Evolutionary conservation across 2,888 invertebrate species (phyloP).

Genomic region (Hemistola chrysoprasaria): DNA sequence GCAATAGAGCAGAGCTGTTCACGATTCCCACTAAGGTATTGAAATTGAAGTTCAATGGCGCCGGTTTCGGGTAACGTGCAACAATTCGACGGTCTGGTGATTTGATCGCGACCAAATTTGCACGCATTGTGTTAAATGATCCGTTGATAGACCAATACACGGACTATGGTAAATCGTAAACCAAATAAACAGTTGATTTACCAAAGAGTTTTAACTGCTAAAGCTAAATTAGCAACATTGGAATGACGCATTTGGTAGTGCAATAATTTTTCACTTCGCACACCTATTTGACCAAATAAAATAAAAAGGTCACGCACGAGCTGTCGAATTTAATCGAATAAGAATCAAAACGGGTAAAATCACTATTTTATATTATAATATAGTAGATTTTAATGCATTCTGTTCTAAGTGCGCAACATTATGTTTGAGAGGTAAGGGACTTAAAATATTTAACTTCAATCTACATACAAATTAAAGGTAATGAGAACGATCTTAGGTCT

Average conservation of each 20-base stretch:
- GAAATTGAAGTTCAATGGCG: conserved; percentile 72
- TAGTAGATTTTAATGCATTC: conserved; percentile 9
- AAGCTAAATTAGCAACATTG: conserved; percentile 23
- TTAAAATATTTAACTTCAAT: conserved; percentile 35
- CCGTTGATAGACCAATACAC: conserved; percentile 45
- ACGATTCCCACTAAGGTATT: conserved; percentile 40
- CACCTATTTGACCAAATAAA: not conserved
- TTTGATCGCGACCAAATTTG: conserved; percentile 61
- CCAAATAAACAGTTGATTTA: no score
- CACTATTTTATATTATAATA: no score
- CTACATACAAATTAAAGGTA: conserved; percentile 45
- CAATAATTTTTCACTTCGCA: no score
- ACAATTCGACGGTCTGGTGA: conserved; percentile 56
- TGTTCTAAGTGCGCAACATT: conserved; percentile 3
- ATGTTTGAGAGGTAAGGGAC: conserved; percentile 5
- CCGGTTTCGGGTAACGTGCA: conserved; percentile 55
- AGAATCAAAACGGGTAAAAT: no score
- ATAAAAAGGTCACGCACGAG: not conserved
- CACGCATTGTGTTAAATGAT: conserved; percentile 62
- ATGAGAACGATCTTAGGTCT: conserved; percentile 25
- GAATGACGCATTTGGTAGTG: no score
- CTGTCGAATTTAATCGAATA: no score
- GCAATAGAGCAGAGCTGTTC: conserved; percentile 46
- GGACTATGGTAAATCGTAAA: conserved; percentile 3
- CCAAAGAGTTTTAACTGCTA: conserved; percentile 13